Percentiles rank a stretch among this genome's conserved stretches.
phyloP scores from a whole-genome alignment of 2,888 invertebrate genomes.

The Nudaria mundana region DNA sequence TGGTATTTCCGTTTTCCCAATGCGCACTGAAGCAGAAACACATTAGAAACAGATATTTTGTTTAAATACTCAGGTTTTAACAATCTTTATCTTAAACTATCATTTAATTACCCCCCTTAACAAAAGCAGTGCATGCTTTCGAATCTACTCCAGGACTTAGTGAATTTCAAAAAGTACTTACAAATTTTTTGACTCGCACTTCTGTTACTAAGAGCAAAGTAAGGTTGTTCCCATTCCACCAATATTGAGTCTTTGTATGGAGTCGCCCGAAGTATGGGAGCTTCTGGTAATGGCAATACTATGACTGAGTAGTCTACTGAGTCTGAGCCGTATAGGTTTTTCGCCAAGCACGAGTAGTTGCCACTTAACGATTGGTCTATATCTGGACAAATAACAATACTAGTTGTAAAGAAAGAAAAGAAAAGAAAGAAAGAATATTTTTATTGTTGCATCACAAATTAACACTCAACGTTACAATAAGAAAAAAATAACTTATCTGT shows the following conservation, averaged over 20 bases:
- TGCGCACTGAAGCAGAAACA: too few relatives aligned
- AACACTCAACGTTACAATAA: too few relatives aligned
- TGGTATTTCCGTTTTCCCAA: too few relatives aligned
- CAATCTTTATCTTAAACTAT: too few relatives aligned
- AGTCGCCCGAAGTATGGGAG: constrained; percentile 83
- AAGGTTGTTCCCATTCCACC: constrained; percentile 86
- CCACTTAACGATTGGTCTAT: constrained; percentile 84
- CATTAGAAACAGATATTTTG: too few relatives aligned
- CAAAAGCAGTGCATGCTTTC: too few relatives aligned
- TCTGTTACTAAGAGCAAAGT: constrained; percentile 49
- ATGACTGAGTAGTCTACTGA: constrained; percentile 89
- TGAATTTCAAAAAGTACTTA: constrained; percentile 42
- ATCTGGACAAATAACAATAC: constrained; percentile 39
- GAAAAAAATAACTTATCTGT: too few relatives aligned
- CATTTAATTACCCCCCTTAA: too few relatives aligned
- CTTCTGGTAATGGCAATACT: constrained; percentile 88
- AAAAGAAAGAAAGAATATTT: too few relatives aligned
- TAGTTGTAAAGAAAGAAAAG: background rate
- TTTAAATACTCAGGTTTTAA: too few relatives aligned
- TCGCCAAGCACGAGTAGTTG: constrained; percentile 90
- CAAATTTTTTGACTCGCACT: constrained; percentile 64
- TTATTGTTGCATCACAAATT: too few relatives aligned
- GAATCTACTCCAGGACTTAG: too few relatives aligned
- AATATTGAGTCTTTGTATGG: constrained; percentile 72
- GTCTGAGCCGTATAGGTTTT: constrained; percentile 92